Conservation (phyloP, 1,140 invertebrate genomes). For the Drosophila malerkotliana region DNA sequence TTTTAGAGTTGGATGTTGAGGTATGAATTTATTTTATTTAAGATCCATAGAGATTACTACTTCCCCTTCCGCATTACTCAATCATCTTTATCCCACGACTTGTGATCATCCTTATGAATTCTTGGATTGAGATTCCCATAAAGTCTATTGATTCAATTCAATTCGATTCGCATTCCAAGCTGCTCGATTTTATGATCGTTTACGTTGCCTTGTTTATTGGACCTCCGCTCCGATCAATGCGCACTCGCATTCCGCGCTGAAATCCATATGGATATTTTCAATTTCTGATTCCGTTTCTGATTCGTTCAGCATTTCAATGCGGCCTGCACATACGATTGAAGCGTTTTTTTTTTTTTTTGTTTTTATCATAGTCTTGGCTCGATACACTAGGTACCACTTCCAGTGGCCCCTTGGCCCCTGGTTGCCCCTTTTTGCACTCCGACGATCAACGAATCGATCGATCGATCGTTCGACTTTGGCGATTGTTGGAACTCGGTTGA, state of each 20-base stretch:
- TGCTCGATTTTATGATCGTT: constrained; percentile 38
- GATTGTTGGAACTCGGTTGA: constrained; percentile 66
- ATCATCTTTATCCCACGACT: not conserved
- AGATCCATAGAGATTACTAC: too few species aligned
- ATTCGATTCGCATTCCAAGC: constrained; percentile 29
- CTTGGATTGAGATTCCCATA: not conserved
- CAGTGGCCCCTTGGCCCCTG: constrained; percentile 1
- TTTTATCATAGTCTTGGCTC: constrained; percentile 47
- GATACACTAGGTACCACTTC: constrained; percentile 2
- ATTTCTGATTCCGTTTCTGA: constrained; percentile 55
- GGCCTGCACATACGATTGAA: constrained; percentile 55
- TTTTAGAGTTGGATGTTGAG: not conserved
- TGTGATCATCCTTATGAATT: constrained; percentile 4
- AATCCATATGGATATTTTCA: constrained; percentile 63
- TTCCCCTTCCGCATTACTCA: not conserved
- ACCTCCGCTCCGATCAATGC: constrained; percentile 20
- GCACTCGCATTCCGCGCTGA: constrained; percentile 61
- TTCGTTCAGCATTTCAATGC: constrained; percentile 66
- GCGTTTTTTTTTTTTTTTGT: not conserved
- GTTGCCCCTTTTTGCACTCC: constrained; percentile 1
- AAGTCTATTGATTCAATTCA: constrained; percentile 8
- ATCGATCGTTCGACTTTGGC: constrained; percentile 51
- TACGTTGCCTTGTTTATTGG: constrained; percentile 44
- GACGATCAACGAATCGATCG: constrained; percentile 29
- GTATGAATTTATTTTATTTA: too few species aligned